Base-by-base conservation (phyloP, 2,888 invertebrate genomes). In the Phaonia tiefii region DNA sequence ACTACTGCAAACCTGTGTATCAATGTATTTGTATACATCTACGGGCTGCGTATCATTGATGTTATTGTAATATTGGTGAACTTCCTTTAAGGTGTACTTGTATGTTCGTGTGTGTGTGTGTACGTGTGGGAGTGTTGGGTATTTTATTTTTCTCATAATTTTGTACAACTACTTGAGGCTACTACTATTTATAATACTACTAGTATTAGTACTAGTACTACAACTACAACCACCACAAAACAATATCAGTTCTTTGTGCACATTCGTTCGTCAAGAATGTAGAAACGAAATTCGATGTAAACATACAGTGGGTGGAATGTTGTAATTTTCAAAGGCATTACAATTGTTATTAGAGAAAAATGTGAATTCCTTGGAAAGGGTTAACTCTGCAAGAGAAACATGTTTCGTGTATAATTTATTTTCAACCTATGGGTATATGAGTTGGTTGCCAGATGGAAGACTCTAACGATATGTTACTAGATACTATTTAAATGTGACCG, bases 231-330 rank as follows among this genome's bases (percentile, higher is more conserved):
- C 11, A 13, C 44, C 2, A 44, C 44, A 44, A 31, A 44, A 44
- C 54, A 25, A 54, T 13, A 10, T 54, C 49, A 22, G 1, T 54
- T 4, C 15, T 5, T 54, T 25, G 44, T 49, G 17, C 49, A 49
- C 20, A 20, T 39, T 37, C 20, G 22, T 42, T 63, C 42, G 22
- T 15, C 13, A 26, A 26, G 26, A 56, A 31, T 26, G 17, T 15
- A 63, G 20, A 63, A 39, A 39, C 20, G 4, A 60, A 15, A 54
- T 54, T 54, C 54, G 2, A 54, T 15, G 63, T 63, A 39, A 5
- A 63, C 20, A 22, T 20, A 63, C 63, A 63, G 63, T 63, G 63
- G 11, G 46, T 60, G 60, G 8, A 49, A 0, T n/a, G 56, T 25
- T n/a, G n/a, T n/a, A n/a, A n/a, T n/a, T n/a, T n/a, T n/a, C n/a